Evolutionary conservation across 2,888 invertebrate species (phyloP).

Genomic region (Euzetes globulus): DNA sequence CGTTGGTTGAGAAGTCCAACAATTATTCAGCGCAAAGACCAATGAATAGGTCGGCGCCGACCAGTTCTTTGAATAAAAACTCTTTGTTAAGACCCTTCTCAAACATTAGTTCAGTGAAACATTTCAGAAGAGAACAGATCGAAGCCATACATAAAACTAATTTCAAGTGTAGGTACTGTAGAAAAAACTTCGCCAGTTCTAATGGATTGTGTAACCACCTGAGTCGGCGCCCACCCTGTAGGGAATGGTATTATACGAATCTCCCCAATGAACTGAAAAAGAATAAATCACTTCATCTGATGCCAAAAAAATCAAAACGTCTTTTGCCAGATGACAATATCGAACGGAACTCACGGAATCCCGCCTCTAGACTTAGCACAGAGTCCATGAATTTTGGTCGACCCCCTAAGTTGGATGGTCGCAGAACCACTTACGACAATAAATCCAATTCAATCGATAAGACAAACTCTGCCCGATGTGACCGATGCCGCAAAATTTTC

Average conservation of each 20-base stretch:
- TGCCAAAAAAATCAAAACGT: background rate
- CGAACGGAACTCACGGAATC: too few relatives aligned
- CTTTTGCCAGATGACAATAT: background rate
- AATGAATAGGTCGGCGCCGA: background rate
- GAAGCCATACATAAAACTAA: conserved; percentile 9
- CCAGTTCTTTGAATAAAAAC: background rate
- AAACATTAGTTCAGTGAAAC: background rate
- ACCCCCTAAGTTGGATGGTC: background rate
- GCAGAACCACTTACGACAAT: background rate
- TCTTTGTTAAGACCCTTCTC: background rate
- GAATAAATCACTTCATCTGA: background rate
- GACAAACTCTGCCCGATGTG: conserved; percentile 23
- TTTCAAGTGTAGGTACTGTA: conserved; percentile 21
- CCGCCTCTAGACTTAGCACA: background rate
- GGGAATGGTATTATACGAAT: conserved; percentile 27
- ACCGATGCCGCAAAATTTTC: conserved; percentile 29
- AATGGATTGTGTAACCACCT: conserved; percentile 32
- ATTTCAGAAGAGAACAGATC: conserved; percentile 12
- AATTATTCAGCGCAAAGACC: background rate
- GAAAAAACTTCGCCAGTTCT: background rate
- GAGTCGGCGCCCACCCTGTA: conserved; percentile 28
- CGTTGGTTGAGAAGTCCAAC: background rate
- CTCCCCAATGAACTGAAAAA: background rate
- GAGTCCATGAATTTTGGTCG: background rate
- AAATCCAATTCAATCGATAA: background rate